Base-by-base conservation (phyloP, 2,113 vertebrate genomes). In the Hydropotes inermis region DNA sequence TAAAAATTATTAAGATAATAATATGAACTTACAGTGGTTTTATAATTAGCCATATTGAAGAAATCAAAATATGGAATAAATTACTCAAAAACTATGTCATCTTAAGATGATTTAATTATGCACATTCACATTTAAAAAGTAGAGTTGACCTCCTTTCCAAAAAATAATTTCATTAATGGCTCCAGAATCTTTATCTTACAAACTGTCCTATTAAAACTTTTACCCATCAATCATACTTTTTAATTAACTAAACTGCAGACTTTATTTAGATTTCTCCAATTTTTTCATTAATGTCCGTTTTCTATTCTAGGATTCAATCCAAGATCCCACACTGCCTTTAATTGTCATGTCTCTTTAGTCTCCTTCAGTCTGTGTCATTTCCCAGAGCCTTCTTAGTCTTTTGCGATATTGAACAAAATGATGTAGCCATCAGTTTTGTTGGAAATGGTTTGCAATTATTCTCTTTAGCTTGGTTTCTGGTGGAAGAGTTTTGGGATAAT, bases 141-240 rank as follows among this genome's bases (percentile, higher is more conserved):
- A 90, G 64, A 85, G 33, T 4, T 97, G 57, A 58, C 36, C 43
- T 96, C 33, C 96, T 96, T 92, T 86, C 25, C 25, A 30, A 89
- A 93, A 84, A 89, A 79, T 82, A 87, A 79, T 91, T 83, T 82
- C 70, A 90, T 57, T 82, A 91, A 87, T 95, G 43, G 43, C 36
- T 96, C 11, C n/a, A 93, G 83, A 97, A 83, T 33, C 27, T 90
- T 94, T 93, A 33, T 95, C 50, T 79, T 89, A 14, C 13, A 60
- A 76, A 86, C 30, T 87, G 4, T 81, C 30, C 64, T 81, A 50
- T 85, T 97, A 94, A 92, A 88, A 55, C 16, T 94, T 96, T 96
- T 81, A 50, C n/a, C 52, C 36, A 94, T 70, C 55, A 79, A 2
- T 95, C 33, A 85, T 25, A 84, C 10, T n/a, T 96, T 96, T 95